Conservation (phyloP, 2,113 vertebrate genomes). For the Mesitornis unicolor region DNA sequence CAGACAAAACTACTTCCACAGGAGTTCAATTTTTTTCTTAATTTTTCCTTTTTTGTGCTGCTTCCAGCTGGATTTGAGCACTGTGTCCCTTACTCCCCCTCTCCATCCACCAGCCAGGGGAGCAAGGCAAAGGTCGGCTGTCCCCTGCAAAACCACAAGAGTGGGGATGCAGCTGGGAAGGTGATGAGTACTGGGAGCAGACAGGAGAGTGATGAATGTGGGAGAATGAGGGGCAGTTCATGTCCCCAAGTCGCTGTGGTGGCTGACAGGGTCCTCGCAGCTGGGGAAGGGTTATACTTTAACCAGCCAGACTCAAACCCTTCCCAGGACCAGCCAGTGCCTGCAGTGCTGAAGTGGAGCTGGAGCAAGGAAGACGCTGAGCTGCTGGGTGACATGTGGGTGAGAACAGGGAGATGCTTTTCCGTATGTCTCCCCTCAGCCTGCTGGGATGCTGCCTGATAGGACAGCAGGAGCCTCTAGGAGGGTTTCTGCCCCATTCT, state of each 20-base stretch:
- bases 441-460: neutral
- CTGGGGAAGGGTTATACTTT: slow-evolving; percentile 68
- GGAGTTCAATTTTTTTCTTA: neutral
- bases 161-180: neutral
- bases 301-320: slow-evolving; percentile 46
- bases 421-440: neutral
- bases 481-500: neutral
- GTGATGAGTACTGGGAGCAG: neutral
- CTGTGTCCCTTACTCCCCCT: neutral
- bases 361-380: neutral
- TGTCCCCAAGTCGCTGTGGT: slow-evolving; percentile 19
- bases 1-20: neutral
- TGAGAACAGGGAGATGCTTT: slow-evolving; percentile 1
- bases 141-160: neutral
- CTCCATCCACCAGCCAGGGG: neutral
- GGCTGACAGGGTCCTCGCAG: slow-evolving; percentile 31
- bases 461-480: neutral
- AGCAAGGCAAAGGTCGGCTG: neutral
- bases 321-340: neutral
- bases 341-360: neutral
- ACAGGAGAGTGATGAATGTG: slow-evolving; percentile 10
- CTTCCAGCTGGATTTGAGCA: neutral
- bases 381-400: neutral
- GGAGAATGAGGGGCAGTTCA: neutral
- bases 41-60: neutral